Evolutionary conservation across 2,888 invertebrate genomes (phyloP).

Genomic region (Cataglyphis albicans): DNA sequence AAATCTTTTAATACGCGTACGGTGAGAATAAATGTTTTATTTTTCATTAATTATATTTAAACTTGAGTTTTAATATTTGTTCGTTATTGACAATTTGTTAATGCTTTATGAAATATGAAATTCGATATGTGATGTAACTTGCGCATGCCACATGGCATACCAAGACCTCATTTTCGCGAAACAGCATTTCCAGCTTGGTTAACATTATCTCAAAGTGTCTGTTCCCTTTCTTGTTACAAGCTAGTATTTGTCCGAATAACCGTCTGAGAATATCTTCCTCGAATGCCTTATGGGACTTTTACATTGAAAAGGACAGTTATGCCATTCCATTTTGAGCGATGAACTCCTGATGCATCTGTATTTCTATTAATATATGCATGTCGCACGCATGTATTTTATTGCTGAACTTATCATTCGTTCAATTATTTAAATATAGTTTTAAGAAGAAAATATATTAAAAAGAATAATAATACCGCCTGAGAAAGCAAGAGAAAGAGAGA

Average conservation of each 20-base stretch:
- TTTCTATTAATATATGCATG: background rate
- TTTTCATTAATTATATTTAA: background rate
- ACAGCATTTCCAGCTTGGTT: slow-evolving; percentile 41
- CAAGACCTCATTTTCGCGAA: slow-evolving; percentile 48
- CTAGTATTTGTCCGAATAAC: slow-evolving; percentile 48
- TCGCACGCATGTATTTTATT: background rate
- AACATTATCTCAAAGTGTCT: slow-evolving; percentile 50
- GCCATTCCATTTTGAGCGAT: background rate
- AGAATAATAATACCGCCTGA: background rate
- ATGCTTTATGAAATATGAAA: slow-evolving; percentile 2
- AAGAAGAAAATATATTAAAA: background rate
- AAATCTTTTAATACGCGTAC: background rate
- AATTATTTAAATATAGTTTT: background rate
- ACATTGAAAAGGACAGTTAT: slow-evolving; percentile 43
- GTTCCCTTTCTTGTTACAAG: slow-evolving; percentile 49
- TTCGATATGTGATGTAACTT: slow-evolving; percentile 7
- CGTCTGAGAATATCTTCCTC: slow-evolving; percentile 41
- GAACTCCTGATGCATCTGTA: background rate
- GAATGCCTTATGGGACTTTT: slow-evolving; percentile 44
- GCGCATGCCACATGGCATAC: slow-evolving; percentile 23
- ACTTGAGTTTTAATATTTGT: background rate
- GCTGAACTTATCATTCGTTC: slow-evolving; percentile 6
- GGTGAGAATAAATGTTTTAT: background rate
- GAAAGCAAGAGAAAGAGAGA: too few relatives aligned
- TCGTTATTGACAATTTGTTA: background rate